Evolutionary conservation across 2,797 vertebrate species (phyloP).

Genomic region (Schizopygopsis pylzovi): DNA sequence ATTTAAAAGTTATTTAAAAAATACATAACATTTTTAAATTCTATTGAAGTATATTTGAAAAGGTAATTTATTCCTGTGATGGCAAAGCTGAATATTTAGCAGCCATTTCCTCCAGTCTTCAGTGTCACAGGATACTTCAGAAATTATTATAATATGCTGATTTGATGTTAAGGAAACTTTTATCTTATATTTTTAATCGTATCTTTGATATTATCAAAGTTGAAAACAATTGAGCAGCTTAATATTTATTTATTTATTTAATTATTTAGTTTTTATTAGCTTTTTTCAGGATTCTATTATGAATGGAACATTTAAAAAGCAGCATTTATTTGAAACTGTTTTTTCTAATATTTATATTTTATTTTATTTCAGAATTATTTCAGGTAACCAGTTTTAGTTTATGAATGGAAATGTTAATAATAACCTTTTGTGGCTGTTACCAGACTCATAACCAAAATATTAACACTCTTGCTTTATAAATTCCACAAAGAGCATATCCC

Average conservation of each 20-base stretch:
- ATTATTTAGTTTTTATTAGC: neutral
- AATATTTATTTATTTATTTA: neutral
- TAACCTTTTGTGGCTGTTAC: neutral
- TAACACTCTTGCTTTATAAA: neutral
- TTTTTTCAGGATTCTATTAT: neutral
- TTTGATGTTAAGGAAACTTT: too few species aligned
- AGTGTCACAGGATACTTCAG: too few species aligned
- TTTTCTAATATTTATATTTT: neutral
- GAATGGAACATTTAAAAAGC: neutral
- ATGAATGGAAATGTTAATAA: neutral
- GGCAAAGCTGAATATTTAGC: neutral
- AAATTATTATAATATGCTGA: too few species aligned
- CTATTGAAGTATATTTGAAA: neutral
- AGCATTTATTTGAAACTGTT: neutral
- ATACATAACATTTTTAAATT: neutral
- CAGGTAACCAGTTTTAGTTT: neutral
- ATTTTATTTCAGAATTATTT: neutral
- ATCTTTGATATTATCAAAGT: neutral
- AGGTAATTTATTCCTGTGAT: neutral
- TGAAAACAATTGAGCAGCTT: neutral
- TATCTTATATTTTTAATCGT: too few species aligned
- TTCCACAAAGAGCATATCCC: neutral
- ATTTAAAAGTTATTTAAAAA: neutral
- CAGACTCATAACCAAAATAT: conserved; percentile 2
- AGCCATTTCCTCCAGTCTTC: neutral